Percentiles rank a stretch among this genome's conserved stretches.
phyloP scores from a whole-genome alignment of 2,797 vertebrate species.

The Lateolabrax maculatus region DNA sequence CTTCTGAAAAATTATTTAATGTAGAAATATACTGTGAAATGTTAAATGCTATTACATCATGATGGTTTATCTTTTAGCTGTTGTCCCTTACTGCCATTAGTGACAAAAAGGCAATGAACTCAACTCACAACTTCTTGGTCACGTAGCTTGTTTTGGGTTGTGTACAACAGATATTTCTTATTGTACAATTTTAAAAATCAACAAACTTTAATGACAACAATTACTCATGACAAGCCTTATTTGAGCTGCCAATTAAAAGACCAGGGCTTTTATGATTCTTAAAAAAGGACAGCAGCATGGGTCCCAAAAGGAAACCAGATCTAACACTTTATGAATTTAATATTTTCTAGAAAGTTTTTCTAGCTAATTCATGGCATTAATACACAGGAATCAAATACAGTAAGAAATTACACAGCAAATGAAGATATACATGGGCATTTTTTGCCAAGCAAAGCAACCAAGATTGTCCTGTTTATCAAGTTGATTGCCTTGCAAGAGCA shows the following conservation, averaged over 20 bases:
- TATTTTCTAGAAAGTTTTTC: conserved; percentile 16
- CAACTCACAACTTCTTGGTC: conserved; percentile 5
- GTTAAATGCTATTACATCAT: conserved; percentile 5
- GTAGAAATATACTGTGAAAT: conserved; percentile 20
- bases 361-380: conserved; percentile 26
- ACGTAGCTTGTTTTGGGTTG: background rate
- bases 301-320: conserved; percentile 12
- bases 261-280: conserved; percentile 2
- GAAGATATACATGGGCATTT: conserved; percentile 32
- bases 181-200: conserved; percentile 24
- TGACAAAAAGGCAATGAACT: conserved; percentile 31
- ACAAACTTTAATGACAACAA: conserved; percentile 34
- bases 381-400: conserved; percentile 20
- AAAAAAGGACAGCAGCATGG: conserved; percentile 12
- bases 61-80: conserved; percentile 16
- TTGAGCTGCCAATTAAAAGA: conserved; percentile 45
- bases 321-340: conserved; percentile 20
- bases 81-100: conserved; percentile 25
- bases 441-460: background rate
- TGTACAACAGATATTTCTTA: conserved; percentile 18
- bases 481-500: background rate
- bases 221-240: conserved; percentile 33
- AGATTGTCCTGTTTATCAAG: conserved; percentile 22
- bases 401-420: conserved; percentile 39
- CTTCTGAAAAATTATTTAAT: conserved; percentile 32